Conservation (phyloP, 1,140 invertebrate genomes). For the Trichonephila clavata region DNA sequence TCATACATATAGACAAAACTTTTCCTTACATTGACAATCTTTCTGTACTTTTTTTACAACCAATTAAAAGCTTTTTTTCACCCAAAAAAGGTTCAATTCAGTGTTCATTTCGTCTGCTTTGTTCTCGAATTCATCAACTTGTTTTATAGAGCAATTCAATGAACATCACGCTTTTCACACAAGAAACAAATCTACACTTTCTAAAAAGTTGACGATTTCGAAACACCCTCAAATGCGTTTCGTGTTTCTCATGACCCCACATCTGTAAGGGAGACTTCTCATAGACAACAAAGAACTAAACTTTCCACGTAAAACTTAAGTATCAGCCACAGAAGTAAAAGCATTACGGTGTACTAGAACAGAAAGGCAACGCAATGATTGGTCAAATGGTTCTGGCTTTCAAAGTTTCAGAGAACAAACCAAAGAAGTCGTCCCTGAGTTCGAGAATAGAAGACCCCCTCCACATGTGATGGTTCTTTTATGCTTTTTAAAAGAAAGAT, state of each 20-base stretch:
- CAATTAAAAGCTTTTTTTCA: too few relatives aligned
- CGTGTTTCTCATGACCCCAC: not conserved
- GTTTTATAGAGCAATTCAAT: too few relatives aligned
- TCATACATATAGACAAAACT: too few relatives aligned
- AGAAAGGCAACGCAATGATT: not conserved
- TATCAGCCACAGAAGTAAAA: conserved; percentile 14
- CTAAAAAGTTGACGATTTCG: not conserved
- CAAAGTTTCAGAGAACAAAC: not conserved
- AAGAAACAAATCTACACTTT: too few relatives aligned
- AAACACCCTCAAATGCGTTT: not conserved
- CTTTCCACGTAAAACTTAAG: conserved; percentile 4
- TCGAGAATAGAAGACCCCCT: not conserved
- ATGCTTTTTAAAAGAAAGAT: not conserved
- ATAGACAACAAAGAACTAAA: conserved; percentile 5
- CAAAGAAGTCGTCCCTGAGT: not conserved
- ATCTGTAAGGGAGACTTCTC: not conserved
- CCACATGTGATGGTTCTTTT: not conserved
- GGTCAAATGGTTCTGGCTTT: conserved; percentile 8
- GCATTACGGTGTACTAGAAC: conserved; percentile 1
- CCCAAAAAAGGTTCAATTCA: too few relatives aligned
- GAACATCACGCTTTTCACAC: too few relatives aligned
- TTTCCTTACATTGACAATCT: too few relatives aligned
- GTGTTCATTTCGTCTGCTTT: too few relatives aligned
- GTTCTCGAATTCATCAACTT: too few relatives aligned
- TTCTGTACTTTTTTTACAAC: too few relatives aligned